Percentiles rank a stretch among this genome's conserved stretches.
Conservation (phyloP, 2,888 invertebrate species). For the Callosobruchus maculatus region DNA sequence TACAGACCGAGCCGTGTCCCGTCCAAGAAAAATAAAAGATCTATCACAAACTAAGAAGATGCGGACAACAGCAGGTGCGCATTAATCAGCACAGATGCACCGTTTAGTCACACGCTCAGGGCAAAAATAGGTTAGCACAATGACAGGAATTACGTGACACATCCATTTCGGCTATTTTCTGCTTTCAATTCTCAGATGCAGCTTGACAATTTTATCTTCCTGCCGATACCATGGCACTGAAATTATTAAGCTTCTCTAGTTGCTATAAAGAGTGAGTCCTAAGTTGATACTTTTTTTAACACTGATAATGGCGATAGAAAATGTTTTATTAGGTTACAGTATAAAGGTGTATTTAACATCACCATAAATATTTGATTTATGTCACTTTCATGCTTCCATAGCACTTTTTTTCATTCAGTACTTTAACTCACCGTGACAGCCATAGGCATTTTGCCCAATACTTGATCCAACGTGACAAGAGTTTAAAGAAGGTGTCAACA, state of each 20-base stretch:
- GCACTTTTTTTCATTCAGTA: too few relatives aligned
- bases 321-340: too few relatives aligned
- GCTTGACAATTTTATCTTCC: neutral
- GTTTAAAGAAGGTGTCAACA: too few relatives aligned
- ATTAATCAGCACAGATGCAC: neutral
- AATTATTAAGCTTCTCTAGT: neutral
- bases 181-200: neutral
- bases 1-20: neutral
- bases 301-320: too few relatives aligned
- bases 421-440: too few relatives aligned
- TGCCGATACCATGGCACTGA: neutral
- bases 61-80: neutral
- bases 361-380: too few relatives aligned
- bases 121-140: neutral
- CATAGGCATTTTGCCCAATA: too few relatives aligned
- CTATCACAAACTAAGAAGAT: neutral
- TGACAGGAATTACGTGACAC: neutral
- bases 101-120: neutral
- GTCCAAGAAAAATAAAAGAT: neutral
- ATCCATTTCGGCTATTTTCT: neutral
- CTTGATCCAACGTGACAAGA: too few relatives aligned
- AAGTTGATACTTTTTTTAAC: too few relatives aligned
- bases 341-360: too few relatives aligned
- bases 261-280: too few relatives aligned
- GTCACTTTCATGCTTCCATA: too few relatives aligned